Evolutionary conservation across 2,113 vertebrate genomes (phyloP), one percentile per base, ranked within the genome.

Genomic region (Phrynocephalus versicolor): DNA sequence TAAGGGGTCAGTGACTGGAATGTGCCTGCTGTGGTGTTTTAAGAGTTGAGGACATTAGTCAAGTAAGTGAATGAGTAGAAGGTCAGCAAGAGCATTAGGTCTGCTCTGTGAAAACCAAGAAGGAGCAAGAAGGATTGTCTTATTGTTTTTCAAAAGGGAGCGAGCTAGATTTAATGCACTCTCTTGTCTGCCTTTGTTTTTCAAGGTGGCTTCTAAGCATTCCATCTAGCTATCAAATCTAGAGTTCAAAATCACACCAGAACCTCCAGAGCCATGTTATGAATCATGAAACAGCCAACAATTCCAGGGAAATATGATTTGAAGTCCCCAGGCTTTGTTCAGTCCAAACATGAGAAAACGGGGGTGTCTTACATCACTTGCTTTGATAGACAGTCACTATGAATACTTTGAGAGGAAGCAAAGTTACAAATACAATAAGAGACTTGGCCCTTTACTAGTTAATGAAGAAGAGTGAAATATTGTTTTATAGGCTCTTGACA

Each of bases 21-120:
- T 94, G 94, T 93, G 94, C 94, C 93, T 89, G 87, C 92, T 91
- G 90, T 91, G 91, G 92, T 93, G 92, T 94, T 95, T 94, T 86
- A 81, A 94, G 93, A 92, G 91, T 91, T 92, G 92, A 92, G 93
- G 87, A 92, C 92, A 92, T 94, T 93, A 94, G 91, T 95, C 94
- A 94, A 92, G 91, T 90, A 88, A 92, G 90, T 21, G n/a, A 85
- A 82, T 87, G 81, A 91, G 89, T 86, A 89, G 87, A 1, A 27
- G 89, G 94, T 93, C 84, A 81, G 78, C 85, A 90, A 89, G 8
- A 88, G 94, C 83, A 90, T 92, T 92, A 87, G 93, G 88, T 64
- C 12, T 1, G 65, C 87, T 58, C 1, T 81, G 86, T 82, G 90
- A 90, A 91, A 94, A 89, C 79, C 60, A 79, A 73, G 58, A 74